These are phyloP conservation scores for Amiota minor DNA, from an alignment of 2,888 invertebrate genomes.

Conservation along the genomic window DNA sequence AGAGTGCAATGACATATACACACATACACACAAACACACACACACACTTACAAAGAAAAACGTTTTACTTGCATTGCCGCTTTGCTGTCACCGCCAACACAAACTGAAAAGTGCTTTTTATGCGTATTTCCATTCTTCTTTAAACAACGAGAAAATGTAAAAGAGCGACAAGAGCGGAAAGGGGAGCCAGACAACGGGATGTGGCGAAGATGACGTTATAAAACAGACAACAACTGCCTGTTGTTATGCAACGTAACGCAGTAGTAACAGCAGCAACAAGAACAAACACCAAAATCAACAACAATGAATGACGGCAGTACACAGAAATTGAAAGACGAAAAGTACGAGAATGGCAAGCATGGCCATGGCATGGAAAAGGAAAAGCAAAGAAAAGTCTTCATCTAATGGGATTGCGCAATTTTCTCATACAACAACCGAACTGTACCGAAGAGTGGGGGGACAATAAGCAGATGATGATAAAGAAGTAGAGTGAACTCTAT, in stretches of 20 bases:
- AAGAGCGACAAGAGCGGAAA: not conserved
- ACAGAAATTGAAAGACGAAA: conserved; percentile 11
- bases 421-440: conserved; percentile 41
- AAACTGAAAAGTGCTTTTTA: not conserved
- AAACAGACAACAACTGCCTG: conserved; percentile 16
- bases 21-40: conserved; percentile 1
- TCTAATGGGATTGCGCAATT: conserved; percentile 42
- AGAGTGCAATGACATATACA: conserved; percentile 20
- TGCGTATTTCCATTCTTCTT: conserved; percentile 24
- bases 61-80: not conserved
- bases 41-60: not conserved
- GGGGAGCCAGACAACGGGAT: not conserved
- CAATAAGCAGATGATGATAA: conserved; percentile 3
- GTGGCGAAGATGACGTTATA: too few relatives aligned
- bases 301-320: conserved; percentile 33
- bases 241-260: not conserved
- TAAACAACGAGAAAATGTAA: not conserved
- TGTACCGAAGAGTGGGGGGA: too few relatives aligned
- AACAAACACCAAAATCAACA: conserved; percentile 26
- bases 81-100: not conserved
- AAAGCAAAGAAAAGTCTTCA: not conserved
- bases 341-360: not conserved
- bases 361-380: not conserved
- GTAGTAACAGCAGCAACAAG: not conserved
- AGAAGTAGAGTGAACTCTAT: conserved; percentile 41